Evolutionary conservation across 2,113 vertebrate genomes (phyloP).

Genomic region (Sorex araneus): DNA sequence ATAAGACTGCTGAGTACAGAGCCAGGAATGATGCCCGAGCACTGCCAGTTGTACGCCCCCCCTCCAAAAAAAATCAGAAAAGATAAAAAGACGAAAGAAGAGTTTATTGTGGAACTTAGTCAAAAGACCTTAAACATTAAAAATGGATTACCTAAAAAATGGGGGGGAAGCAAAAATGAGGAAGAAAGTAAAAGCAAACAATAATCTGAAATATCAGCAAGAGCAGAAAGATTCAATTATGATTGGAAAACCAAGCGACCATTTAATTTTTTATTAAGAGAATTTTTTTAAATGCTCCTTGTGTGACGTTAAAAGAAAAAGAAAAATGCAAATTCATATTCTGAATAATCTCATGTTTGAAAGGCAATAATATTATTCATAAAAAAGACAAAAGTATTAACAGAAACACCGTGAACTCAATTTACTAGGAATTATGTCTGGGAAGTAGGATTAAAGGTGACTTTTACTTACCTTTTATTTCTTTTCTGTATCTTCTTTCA

Average conservation of each 20-base stretch:
- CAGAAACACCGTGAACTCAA: slow-evolving; percentile 6
- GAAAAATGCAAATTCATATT: not conserved
- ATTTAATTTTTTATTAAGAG: not conserved
- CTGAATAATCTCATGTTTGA: slow-evolving; percentile 20
- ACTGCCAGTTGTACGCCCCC: too few relatives aligned
- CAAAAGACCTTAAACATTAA: slow-evolving; percentile 52
- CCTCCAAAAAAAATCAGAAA: too few relatives aligned
- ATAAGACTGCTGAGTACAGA: too few relatives aligned
- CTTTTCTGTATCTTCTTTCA: slow-evolving; percentile 2
- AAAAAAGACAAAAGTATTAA: slow-evolving; percentile 27
- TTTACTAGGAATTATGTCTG: slow-evolving; percentile 10
- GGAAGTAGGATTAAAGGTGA: slow-evolving; percentile 7
- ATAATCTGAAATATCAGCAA: not conserved
- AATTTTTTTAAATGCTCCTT: not conserved
- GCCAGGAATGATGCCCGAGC: too few relatives aligned
- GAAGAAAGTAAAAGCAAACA: not conserved
- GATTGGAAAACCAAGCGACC: not conserved
- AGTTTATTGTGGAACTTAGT: not conserved
- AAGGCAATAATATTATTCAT: not conserved
- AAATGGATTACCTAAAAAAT: slow-evolving; percentile 44
- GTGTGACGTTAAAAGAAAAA: slow-evolving; percentile 41
- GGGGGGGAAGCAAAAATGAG: slow-evolving; percentile 29
- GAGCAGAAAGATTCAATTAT: slow-evolving; percentile 23
- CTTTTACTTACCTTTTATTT: slow-evolving; percentile 15
- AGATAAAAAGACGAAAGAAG: not conserved